A percentile compares a stretch with the other conserved stretches of the same genome.
Evolutionary conservation across 2,113 vertebrate species (phyloP).

Genomic region (Eidolon helvum): DNA sequence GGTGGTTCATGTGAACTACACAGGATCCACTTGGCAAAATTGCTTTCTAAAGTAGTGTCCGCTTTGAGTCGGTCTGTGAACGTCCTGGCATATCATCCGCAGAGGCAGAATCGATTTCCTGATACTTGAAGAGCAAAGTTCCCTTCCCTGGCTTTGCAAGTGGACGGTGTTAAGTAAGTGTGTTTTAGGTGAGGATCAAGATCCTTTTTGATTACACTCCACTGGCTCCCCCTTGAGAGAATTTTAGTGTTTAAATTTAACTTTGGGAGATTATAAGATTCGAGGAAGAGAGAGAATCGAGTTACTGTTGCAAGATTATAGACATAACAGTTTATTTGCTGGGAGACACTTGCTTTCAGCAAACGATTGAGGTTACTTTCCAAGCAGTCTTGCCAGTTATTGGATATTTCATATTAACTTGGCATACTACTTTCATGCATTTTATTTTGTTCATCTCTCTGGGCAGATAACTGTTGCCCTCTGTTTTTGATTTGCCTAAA

Average conservation of each 20-base stretch:
- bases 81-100: neutral
- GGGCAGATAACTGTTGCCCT: neutral
- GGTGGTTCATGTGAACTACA: neutral
- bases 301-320: neutral
- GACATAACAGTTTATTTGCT: neutral
- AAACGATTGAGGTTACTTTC: neutral
- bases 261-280: neutral
- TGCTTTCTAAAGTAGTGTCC: neutral
- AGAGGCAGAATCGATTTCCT: neutral
- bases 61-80: neutral
- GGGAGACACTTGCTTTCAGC: neutral
- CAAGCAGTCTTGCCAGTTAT: neutral
- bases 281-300: conserved; percentile 19
- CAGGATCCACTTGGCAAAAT: neutral
- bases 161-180: conserved; percentile 49
- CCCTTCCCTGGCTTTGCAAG: neutral
- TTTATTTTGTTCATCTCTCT: conserved; percentile 3
- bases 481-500: neutral
- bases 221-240: neutral
- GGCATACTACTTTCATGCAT: neutral
- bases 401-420: neutral
- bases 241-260: neutral
- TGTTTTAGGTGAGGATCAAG: neutral
- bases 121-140: neutral
- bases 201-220: neutral